These are phyloP conservation scores for Ciconia stormi DNA, from an alignment of 2,113 vertebrate species.

Conservation along the genomic window DNA sequence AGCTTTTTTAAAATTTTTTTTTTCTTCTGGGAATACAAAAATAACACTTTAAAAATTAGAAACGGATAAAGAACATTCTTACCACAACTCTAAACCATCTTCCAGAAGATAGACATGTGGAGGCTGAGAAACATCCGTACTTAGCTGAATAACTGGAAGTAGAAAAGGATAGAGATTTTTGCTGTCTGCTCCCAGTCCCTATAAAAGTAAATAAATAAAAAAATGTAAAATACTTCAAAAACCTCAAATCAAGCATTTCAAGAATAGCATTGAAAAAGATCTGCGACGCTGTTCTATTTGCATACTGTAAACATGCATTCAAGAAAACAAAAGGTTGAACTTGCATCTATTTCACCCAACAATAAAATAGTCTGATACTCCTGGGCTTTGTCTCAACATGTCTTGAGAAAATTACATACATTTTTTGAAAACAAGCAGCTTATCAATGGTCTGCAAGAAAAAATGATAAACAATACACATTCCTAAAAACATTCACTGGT, in stretches of 20 bases:
- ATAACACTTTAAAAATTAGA: not conserved
- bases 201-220: constrained; percentile 28
- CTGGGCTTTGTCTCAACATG: not conserved
- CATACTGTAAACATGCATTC: not conserved
- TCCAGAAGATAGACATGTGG: constrained; percentile 97
- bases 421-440: not conserved
- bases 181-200: constrained; percentile 95
- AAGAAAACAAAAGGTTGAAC: not conserved
- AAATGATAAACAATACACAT: not conserved
- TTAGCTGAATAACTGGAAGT: constrained; percentile 96
- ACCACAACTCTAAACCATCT: constrained; percentile 98
- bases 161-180: constrained; percentile 96
- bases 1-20: not conserved
- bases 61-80: constrained; percentile 34
- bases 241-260: not conserved
- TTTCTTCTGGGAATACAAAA: not conserved
- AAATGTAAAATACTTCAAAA: constrained; percentile 1
- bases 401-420: not conserved
- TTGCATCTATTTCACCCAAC: not conserved
- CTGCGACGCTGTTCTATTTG: not conserved
- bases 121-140: constrained; percentile 96
- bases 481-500: not conserved
- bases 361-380: not conserved
- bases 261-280: not conserved
- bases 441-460: not conserved